phyloP scores from a whole-genome alignment of 2,797 vertebrate species.

The Megalops cyprinoides region DNA sequence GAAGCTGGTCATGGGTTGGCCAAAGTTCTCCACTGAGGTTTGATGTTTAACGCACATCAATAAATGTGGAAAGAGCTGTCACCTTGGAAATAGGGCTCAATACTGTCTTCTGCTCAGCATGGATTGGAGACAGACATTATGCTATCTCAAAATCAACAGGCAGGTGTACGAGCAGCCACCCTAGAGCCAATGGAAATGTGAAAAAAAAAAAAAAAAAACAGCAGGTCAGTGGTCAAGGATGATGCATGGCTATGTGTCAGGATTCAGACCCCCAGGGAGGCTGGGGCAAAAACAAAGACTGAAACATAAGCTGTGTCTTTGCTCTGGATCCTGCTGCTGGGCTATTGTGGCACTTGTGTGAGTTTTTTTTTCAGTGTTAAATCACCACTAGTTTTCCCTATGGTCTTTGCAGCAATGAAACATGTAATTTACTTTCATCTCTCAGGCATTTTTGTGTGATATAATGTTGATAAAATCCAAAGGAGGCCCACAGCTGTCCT shows the following conservation, averaged over 20 bases:
- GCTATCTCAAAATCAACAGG: background rate
- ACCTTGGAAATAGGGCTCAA: background rate
- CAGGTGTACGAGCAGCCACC: background rate
- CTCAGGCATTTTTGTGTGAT: background rate
- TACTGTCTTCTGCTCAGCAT: background rate
- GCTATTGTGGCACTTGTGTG: background rate
- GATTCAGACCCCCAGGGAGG: background rate
- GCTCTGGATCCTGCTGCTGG: background rate
- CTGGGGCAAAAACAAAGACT: background rate
- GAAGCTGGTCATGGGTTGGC: background rate
- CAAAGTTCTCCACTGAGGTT: background rate
- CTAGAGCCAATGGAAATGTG: background rate
- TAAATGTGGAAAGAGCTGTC: background rate
- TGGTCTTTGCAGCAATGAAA: background rate
- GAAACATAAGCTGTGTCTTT: background rate
- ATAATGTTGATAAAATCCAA: background rate
- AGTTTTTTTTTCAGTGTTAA: background rate
- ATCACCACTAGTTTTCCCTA: background rate
- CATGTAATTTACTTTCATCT: background rate
- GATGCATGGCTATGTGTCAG: constrained; percentile 9
- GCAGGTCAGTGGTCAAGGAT: background rate
- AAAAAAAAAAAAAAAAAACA: too few species aligned
- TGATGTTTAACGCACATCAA: background rate
- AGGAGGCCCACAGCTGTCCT: background rate
- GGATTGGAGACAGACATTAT: constrained; percentile 9